Conservation (phyloP, 2,113 vertebrate genomes). For the Solea senegalensis region DNA sequence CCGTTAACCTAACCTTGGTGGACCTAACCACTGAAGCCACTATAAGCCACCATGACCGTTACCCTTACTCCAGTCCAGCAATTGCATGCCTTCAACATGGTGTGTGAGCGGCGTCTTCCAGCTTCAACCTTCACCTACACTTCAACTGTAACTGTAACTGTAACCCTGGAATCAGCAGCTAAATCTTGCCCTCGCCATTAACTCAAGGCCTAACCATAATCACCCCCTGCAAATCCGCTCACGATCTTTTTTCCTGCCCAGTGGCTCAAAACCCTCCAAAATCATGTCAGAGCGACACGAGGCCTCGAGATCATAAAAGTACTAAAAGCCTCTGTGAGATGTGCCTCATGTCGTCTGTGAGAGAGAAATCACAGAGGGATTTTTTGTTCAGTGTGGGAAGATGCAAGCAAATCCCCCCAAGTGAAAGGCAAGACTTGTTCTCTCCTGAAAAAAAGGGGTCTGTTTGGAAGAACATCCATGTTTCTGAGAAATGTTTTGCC, state of each 20-base stretch:
- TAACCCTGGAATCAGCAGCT: slow-evolving; percentile 44
- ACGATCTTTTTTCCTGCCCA: not conserved
- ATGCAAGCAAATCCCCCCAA: slow-evolving; percentile 60
- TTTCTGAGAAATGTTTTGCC: slow-evolving; percentile 76
- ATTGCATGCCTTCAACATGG: slow-evolving; percentile 12
- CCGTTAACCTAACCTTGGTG: slow-evolving; percentile 14
- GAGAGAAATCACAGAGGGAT: slow-evolving; percentile 71
- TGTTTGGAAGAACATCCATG: slow-evolving; percentile 61
- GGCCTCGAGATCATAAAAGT: slow-evolving; percentile 50
- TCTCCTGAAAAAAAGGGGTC: slow-evolving; percentile 25
- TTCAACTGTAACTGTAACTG: slow-evolving; percentile 48
- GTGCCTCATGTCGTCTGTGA: slow-evolving; percentile 51
- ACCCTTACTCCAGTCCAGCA: slow-evolving; percentile 10
- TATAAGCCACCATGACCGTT: slow-evolving; percentile 17
- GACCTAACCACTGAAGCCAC: slow-evolving; percentile 32
- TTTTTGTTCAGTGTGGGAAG: slow-evolving; percentile 76
- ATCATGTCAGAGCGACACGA: slow-evolving; percentile 41
- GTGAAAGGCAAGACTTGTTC: slow-evolving; percentile 74
- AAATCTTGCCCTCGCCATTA: slow-evolving; percentile 30
- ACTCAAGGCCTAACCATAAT: slow-evolving; percentile 47
- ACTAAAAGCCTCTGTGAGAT: slow-evolving; percentile 43
- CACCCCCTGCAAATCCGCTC: slow-evolving; percentile 22
- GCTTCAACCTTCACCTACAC: slow-evolving; percentile 31
- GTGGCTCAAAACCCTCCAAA: slow-evolving; percentile 20
- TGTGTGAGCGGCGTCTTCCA: slow-evolving; percentile 4